Evolutionary conservation across 1,140 invertebrate species (phyloP).

Genomic region (Scaptomyza montana): DNA sequence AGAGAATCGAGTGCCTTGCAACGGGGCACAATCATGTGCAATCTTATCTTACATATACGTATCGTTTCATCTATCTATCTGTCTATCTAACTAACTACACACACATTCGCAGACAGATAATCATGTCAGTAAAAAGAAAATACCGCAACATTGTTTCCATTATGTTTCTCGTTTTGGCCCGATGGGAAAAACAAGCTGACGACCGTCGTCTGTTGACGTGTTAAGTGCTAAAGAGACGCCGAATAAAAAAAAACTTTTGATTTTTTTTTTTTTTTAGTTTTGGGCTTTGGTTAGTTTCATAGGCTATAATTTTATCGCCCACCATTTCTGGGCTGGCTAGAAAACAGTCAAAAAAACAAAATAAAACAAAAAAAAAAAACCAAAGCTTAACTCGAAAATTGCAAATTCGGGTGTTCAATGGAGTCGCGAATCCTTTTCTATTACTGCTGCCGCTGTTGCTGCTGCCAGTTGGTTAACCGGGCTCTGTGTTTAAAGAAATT

Average conservation of each 20-base stretch:
- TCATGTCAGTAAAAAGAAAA: conserved; percentile 62
- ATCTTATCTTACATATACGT: conserved; percentile 37
- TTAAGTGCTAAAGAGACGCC: conserved; percentile 64
- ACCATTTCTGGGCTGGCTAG: conserved; percentile 31
- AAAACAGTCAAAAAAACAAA: conserved; percentile 44
- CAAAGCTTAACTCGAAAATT: conserved; percentile 77
- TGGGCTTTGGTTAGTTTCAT: not conserved
- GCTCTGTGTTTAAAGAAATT: conserved; percentile 77
- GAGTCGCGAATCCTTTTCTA: conserved; percentile 73
- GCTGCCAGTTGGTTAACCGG: conserved; percentile 20
- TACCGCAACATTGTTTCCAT: conserved; percentile 54
- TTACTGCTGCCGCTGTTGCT: conserved; percentile 46
- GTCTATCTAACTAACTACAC: not conserved
- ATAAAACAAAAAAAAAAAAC: conserved; percentile 11
- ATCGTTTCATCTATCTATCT: not conserved
- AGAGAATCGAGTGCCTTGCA: conserved; percentile 30
- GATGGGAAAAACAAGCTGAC: conserved; percentile 59
- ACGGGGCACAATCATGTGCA: conserved; percentile 33
- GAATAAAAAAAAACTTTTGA: not conserved
- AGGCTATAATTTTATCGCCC: conserved; percentile 54
- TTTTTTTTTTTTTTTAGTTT: no score
- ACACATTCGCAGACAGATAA: conserved; percentile 41
- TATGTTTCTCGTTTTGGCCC: conserved; percentile 34
- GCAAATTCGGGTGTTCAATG: conserved; percentile 79
- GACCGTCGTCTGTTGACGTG: conserved; percentile 68